Conservation (phyloP, 2,797 vertebrate species). For the Prionace glauca region DNA sequence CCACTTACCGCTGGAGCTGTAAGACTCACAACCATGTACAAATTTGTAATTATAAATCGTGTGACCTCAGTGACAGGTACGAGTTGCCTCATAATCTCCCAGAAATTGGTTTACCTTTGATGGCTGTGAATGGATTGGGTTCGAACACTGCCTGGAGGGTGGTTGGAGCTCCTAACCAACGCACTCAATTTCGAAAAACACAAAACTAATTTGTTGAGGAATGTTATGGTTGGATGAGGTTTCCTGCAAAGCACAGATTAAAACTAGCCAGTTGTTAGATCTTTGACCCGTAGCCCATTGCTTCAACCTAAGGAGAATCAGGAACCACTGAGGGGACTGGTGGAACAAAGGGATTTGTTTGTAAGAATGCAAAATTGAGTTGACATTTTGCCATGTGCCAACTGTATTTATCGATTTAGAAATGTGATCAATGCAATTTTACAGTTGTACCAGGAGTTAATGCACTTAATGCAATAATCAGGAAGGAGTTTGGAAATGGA, state of each 20-base stretch:
- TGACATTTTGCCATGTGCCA: neutral
- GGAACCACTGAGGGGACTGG: neutral
- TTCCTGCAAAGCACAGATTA: conserved; percentile 10
- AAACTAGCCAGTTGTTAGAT: conserved; percentile 10
- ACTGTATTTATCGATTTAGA: neutral
- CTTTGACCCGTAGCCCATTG: neutral
- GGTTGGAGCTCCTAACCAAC: neutral
- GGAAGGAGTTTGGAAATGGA: neutral
- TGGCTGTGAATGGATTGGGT: neutral
- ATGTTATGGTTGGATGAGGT: neutral
- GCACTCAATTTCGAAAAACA: neutral
- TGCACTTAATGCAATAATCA: neutral
- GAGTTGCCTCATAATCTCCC: neutral
- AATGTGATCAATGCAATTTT: neutral
- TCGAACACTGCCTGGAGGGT: neutral
- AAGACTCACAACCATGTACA: neutral
- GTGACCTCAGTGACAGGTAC: neutral
- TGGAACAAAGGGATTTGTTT: neutral
- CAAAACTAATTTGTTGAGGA: conserved; percentile 25
- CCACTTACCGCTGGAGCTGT: neutral
- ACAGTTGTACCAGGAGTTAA: neutral
- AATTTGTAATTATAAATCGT: neutral
- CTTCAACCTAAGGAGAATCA: neutral
- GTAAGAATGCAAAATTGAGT: neutral
- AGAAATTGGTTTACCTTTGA: neutral